phyloP scores from a whole-genome alignment of 2,113 vertebrate genomes.

The human region DNA sequence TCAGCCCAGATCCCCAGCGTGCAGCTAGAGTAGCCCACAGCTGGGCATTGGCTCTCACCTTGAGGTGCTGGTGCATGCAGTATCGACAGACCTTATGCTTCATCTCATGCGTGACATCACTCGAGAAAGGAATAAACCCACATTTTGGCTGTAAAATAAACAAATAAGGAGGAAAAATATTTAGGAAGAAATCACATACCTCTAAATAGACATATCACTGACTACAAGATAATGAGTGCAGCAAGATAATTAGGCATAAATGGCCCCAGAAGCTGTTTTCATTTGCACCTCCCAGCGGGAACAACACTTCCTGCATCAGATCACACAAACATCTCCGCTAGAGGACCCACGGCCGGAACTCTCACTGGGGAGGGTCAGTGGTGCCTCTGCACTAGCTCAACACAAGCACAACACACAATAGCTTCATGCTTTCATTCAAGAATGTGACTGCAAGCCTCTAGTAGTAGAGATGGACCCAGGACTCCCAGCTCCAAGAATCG shows the following conservation, averaged over 20 bases:
- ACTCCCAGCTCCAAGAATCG: not conserved
- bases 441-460: not conserved
- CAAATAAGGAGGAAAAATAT: not conserved
- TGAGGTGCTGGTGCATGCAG: slow-evolving; percentile 97
- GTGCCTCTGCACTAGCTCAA: not conserved
- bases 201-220: not conserved
- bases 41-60: slow-evolving; percentile 80
- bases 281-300: not conserved
- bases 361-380: too few relatives aligned
- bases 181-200: not conserved
- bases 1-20: fast-evolving
- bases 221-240: not conserved
- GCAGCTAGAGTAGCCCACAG: not conserved
- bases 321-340: not conserved
- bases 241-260: not conserved
- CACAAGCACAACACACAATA: not conserved
- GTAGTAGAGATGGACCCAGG: not conserved
- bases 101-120: slow-evolving; percentile 92
- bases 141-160: slow-evolving; percentile 93
- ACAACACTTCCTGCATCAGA: too few relatives aligned
- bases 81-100: slow-evolving; percentile 97
- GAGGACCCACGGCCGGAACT: not conserved
- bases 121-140: slow-evolving; percentile 95
- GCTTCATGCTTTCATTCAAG: not conserved
- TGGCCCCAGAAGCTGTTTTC: not conserved